These are phyloP conservation scores for Scarus forsteni DNA, from an alignment of 2,797 vertebrate genomes.

Conservation along the genomic window DNA sequence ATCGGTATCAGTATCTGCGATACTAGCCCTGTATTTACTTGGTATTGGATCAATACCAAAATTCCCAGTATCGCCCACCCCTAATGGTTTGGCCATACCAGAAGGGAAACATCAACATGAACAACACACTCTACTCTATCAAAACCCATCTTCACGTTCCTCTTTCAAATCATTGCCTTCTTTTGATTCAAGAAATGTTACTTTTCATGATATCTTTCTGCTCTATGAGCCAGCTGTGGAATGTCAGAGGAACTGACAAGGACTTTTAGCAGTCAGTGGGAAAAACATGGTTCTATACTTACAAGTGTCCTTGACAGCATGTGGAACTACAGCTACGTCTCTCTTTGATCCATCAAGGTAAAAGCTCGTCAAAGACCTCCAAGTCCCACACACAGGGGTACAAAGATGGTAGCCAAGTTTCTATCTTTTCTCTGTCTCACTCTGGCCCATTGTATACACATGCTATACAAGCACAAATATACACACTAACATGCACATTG, in stretches of 20 bases:
- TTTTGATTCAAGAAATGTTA: background rate
- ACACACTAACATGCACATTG: slow-evolving; percentile 23
- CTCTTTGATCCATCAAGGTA: slow-evolving; percentile 40
- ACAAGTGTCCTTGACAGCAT: slow-evolving; percentile 27
- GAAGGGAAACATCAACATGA: too few relatives aligned
- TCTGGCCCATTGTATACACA: slow-evolving; percentile 35
- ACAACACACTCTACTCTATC: too few relatives aligned
- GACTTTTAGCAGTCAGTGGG: background rate
- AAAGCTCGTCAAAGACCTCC: slow-evolving; percentile 44
- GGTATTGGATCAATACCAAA: too few relatives aligned
- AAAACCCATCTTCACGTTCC: too few relatives aligned
- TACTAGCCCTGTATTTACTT: too few relatives aligned
- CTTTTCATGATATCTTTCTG: background rate
- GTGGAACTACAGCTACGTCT: slow-evolving; percentile 12
- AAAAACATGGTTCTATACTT: slow-evolving; percentile 12
- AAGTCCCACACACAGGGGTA: slow-evolving; percentile 39
- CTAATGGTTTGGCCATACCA: too few relatives aligned
- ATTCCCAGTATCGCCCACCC: too few relatives aligned
- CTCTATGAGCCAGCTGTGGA: background rate
- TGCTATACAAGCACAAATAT: slow-evolving; percentile 20
- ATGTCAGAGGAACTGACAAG: background rate
- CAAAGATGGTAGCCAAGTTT: slow-evolving; percentile 53
- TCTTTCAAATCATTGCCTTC: background rate
- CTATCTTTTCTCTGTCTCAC: slow-evolving; percentile 42
- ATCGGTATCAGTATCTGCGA: too few relatives aligned